A percentile compares a stretch with the other conserved stretches of the same genome.
These are phyloP conservation scores for Camptogramma bilineatum DNA, from an alignment of 2,888 invertebrate species.

Conservation along the genomic window DNA sequence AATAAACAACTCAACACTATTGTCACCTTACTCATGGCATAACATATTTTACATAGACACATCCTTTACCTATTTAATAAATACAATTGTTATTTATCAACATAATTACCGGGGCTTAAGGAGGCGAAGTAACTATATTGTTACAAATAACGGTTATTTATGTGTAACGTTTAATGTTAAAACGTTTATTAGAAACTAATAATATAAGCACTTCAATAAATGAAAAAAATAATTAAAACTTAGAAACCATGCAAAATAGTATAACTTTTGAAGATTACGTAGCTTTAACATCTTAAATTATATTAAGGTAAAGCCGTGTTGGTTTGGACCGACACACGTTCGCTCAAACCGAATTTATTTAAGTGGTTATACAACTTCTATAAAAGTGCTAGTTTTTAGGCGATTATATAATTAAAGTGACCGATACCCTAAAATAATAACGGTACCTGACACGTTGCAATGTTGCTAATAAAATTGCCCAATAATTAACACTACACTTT, in stretches of 20 bases:
- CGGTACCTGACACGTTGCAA: too few species aligned
- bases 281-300: constrained; percentile 1
- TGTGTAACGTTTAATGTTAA: constrained; percentile 8
- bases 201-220: constrained; percentile 14
- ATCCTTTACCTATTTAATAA: constrained; percentile 68
- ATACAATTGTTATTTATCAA: constrained; percentile 58
- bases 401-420: too few species aligned
- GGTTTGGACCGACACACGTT: neutral
- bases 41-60: constrained; percentile 66
- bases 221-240: constrained; percentile 2
- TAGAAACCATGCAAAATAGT: constrained; percentile 12
- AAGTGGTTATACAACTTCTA: too few species aligned
- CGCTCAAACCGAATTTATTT: neutral
- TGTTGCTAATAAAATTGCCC: too few species aligned
- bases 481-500: too few species aligned
- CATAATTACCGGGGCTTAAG: constrained; percentile 32
- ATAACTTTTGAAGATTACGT: constrained; percentile 17
- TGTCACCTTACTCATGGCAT: constrained; percentile 80
- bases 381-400: too few species aligned
- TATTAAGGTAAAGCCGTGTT: neutral
- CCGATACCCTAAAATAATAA: too few species aligned
- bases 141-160: constrained; percentile 35
- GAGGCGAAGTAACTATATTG: constrained; percentile 30
- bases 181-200: neutral
- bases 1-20: constrained; percentile 72